These are phyloP conservation scores for Malacoraja senta DNA, from an alignment of 2,797 vertebrate genomes.

Conservation along the genomic window DNA sequence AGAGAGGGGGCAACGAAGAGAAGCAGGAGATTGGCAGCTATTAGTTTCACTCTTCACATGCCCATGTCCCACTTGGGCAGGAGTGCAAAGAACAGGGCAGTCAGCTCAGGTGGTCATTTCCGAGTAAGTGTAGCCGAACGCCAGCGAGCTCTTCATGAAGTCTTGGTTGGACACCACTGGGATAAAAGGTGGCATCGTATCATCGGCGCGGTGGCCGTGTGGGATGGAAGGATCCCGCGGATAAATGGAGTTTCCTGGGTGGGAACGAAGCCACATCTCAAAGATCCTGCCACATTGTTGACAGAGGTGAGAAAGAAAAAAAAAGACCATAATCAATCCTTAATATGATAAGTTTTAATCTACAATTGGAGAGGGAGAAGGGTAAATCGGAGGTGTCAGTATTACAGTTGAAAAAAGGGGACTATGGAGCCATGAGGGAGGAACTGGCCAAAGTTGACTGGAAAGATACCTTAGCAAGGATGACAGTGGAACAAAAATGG, in stretches of 20 bases:
- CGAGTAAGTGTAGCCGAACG: background rate
- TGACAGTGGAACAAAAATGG: too few relatives aligned
- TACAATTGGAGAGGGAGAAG: too few relatives aligned
- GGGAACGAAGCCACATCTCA: background rate
- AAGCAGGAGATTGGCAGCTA: too few relatives aligned
- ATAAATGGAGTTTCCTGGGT: background rate
- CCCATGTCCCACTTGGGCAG: background rate
- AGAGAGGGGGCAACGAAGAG: too few relatives aligned
- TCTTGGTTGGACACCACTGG: background rate
- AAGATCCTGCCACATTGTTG: background rate
- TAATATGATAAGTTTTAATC: too few relatives aligned
- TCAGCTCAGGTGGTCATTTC: background rate
- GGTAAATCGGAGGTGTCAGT: too few relatives aligned
- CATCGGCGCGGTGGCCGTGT: background rate
- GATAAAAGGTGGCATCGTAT: background rate
- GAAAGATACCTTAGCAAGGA: too few relatives aligned
- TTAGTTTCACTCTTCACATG: background rate
- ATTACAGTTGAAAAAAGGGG: too few relatives aligned
- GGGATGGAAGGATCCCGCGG: background rate
- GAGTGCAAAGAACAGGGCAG: too few relatives aligned
- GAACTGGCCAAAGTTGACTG: too few relatives aligned
- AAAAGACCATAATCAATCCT: background rate
- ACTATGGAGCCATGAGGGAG: too few relatives aligned
- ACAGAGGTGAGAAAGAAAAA: background rate
- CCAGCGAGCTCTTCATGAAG: background rate